Conservation (phyloP, 2,797 vertebrate genomes). For the Sebastolobus alascanus region DNA sequence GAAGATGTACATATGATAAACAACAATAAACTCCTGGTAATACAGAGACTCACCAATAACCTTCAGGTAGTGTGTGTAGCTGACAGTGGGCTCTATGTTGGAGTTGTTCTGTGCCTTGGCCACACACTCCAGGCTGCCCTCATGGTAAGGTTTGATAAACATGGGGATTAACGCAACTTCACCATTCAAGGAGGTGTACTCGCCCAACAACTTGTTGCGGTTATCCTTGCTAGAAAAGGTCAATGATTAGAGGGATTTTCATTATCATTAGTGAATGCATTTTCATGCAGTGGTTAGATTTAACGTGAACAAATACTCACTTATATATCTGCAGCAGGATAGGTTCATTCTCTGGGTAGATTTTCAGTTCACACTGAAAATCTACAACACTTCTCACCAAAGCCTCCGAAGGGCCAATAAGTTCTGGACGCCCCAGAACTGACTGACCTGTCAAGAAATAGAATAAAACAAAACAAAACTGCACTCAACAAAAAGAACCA, state of each 20-base stretch:
- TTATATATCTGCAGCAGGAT: constrained; percentile 66
- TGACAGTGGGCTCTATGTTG: constrained; percentile 49
- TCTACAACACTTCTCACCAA: rapidly evolving
- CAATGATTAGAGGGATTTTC: background rate
- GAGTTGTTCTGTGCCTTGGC: constrained; percentile 74
- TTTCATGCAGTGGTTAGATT: background rate
- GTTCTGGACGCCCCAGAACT: constrained; percentile 41
- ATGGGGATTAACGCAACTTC: background rate
- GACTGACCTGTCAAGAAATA: constrained; percentile 36
- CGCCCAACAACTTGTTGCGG: background rate
- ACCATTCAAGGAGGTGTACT: background rate
- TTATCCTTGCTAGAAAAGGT: constrained; percentile 42
- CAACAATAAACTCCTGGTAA: background rate
- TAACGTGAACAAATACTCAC: constrained; percentile 52
- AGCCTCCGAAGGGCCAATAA: constrained; percentile 56
- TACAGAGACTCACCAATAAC: constrained; percentile 76
- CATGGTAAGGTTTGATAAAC: rapidly evolving
- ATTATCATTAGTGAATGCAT: background rate
- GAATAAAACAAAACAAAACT: background rate
- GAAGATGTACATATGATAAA: background rate
- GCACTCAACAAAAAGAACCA: background rate
- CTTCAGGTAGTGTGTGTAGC: constrained; percentile 56
- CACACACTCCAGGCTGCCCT: constrained; percentile 70
- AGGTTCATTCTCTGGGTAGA: constrained; percentile 6
- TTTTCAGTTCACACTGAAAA: constrained; percentile 38